Conservation (phyloP, 2,797 vertebrate genomes). For the Vespertilio murinus region DNA sequence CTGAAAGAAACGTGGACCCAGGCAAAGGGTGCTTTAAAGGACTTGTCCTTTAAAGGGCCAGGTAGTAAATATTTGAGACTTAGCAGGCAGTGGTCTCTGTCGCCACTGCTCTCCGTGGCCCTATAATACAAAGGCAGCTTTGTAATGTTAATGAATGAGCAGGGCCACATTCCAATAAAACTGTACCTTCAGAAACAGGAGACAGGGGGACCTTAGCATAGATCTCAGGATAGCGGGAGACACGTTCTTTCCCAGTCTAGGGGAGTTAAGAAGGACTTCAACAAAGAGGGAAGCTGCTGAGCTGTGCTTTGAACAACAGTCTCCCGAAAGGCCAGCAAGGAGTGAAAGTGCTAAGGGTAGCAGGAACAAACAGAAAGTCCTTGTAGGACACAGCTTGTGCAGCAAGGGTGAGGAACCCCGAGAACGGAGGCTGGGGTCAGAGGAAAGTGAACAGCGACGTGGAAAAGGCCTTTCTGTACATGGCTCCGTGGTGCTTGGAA, state of each 20-base stretch:
- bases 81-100: neutral
- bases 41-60: neutral
- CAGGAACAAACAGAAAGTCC: neutral
- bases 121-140: neutral
- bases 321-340: neutral
- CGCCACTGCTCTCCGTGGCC: neutral
- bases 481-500: slow-evolving; percentile 1
- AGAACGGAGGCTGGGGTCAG: neutral
- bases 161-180: neutral
- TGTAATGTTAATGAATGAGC: neutral
- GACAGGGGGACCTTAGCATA: neutral
- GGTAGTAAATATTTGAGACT: neutral
- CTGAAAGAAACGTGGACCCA: neutral
- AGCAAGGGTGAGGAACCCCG: neutral
- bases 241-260: neutral
- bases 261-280: neutral
- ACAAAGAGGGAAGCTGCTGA: neutral
- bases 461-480: neutral
- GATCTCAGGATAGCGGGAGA: neutral
- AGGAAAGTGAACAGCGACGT: neutral
- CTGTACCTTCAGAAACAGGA: neutral
- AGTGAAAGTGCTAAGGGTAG: neutral
- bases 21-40: too few relatives aligned
- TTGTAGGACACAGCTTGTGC: neutral
- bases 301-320: neutral